Evolutionary conservation across 2,797 vertebrate species (phyloP).

Genomic region (Gymnoscopelus microlampas): DNA sequence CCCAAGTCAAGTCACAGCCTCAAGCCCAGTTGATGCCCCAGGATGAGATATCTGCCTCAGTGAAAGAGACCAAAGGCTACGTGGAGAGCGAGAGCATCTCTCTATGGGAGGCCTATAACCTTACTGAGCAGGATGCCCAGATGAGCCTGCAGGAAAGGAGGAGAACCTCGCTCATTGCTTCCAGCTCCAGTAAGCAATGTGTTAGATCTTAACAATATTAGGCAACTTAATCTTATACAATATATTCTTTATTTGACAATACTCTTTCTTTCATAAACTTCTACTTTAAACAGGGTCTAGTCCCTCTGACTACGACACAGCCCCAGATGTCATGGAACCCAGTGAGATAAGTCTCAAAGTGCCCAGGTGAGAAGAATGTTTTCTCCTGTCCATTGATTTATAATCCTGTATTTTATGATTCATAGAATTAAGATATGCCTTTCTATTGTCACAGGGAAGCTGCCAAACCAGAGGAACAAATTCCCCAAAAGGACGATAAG

Average conservation of each 20-base stretch:
- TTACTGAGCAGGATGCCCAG: conserved; percentile 65
- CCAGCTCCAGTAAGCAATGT: conserved; percentile 73
- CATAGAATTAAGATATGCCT: conserved; percentile 7
- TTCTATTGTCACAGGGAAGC: conserved; percentile 57
- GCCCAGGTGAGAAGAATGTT: conserved; percentile 48
- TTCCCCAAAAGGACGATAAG: conserved; percentile 40
- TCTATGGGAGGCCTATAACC: conserved; percentile 76
- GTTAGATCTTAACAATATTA: neutral
- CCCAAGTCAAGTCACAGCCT: conserved; percentile 32
- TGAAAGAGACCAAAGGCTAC: conserved; percentile 40
- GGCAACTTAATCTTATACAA: no score
- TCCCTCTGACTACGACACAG: conserved; percentile 95
- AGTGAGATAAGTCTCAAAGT: conserved; percentile 79
- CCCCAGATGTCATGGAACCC: conserved; percentile 88
- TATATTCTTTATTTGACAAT: neutral
- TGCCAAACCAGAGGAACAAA: conserved; percentile 39
- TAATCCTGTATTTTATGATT: neutral
- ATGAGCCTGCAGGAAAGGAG: conserved; percentile 57
- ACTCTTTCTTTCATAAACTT: neutral
- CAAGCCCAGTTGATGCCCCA: conserved; percentile 58
- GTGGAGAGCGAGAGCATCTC: conserved; percentile 70
- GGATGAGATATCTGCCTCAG: conserved; percentile 47
- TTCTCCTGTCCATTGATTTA: neutral
- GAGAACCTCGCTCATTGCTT: conserved; percentile 62
- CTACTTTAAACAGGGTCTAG: conserved; percentile 83